These are phyloP conservation scores for Triops cancriformis DNA, from an alignment of 1,140 invertebrate species.

Conservation along the genomic window DNA sequence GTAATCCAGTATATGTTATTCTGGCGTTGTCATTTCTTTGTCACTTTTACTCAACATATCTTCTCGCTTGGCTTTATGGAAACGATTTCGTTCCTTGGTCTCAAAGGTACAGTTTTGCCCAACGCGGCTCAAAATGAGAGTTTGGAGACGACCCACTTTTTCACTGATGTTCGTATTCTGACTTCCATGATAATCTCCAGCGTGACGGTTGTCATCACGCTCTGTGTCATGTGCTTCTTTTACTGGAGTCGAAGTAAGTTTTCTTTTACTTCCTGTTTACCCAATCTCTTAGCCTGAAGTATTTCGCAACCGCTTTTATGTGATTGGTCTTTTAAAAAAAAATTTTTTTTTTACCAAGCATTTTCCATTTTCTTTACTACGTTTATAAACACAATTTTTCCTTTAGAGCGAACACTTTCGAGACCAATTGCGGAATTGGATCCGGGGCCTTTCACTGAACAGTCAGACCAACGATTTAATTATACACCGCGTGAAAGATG, in stretches of 20 bases:
- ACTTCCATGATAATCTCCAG: conserved; percentile 9
- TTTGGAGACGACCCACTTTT: background rate
- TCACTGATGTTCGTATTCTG: background rate
- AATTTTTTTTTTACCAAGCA: background rate
- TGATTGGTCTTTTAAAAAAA: background rate
- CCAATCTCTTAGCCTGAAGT: background rate
- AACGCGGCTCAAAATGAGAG: background rate
- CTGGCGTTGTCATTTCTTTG: background rate
- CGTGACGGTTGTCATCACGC: background rate
- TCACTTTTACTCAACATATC: too few relatives aligned
- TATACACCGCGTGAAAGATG: background rate
- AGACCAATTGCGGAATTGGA: background rate
- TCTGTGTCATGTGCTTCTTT: conserved; percentile 5
- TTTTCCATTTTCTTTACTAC: background rate
- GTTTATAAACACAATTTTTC: background rate
- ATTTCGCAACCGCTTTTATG: background rate
- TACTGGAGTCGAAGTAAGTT: conserved; percentile 2
- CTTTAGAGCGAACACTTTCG: background rate
- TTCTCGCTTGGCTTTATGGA: background rate
- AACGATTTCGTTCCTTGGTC: background rate
- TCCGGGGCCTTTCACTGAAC: background rate
- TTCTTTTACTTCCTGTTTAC: background rate
- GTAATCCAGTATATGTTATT: background rate
- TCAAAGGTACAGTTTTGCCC: background rate
- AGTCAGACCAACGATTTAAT: background rate